Base-by-base conservation (phyloP, 2,888 invertebrate genomes). In the Rhogogaster chlorosoma region DNA sequence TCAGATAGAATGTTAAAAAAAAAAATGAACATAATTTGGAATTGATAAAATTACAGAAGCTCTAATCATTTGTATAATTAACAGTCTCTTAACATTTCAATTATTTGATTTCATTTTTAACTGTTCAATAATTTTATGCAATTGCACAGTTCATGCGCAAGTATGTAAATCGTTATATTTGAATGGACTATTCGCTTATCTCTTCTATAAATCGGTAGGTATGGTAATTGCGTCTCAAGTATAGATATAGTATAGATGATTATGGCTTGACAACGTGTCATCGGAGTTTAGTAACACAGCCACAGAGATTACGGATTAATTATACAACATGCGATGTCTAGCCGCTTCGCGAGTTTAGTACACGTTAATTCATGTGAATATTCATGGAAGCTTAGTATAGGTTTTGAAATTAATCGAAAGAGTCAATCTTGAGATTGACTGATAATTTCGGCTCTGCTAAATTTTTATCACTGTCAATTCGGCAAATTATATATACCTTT, bases 311-410 rank as follows among this genome's bases (percentile, higher is more conserved):
- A 67, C 26, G 15, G 67, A 67, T 15, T 67, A 61, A 73, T 38
- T 42, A 73, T 32, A 29, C 42, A 10, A n/a, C 22, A 73, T 9
- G 70, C 70, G 32, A 36, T n/a, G n/a, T n/a, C 32, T 45, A 45
- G 42, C 4, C 26, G 42, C 26, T 32, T n/a, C 77, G 77, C 0
- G 29, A 49, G 32, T 45, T 53, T 22, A 53, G 53, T 18, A 7
- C n/a, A 53, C 53, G 77, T 3, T 77, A 77, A 77, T 77, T 77
- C 53, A 77, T 77, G 53, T 53, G 6, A 22, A 75, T 75, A 75
- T 75, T 75, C 1, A 26, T 6, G 22, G 22, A 26, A 45, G 42
- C 45, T 45, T n/a, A n/a, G n/a, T n/a, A n/a, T 75, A 75, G 15
- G 45, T 42, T 10, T 38, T 26, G 26, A 75, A 26, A 45, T 75